These are phyloP conservation scores for Balanococcus diminutus DNA, from an alignment of 2,888 invertebrate genomes.

Conservation along the genomic window DNA sequence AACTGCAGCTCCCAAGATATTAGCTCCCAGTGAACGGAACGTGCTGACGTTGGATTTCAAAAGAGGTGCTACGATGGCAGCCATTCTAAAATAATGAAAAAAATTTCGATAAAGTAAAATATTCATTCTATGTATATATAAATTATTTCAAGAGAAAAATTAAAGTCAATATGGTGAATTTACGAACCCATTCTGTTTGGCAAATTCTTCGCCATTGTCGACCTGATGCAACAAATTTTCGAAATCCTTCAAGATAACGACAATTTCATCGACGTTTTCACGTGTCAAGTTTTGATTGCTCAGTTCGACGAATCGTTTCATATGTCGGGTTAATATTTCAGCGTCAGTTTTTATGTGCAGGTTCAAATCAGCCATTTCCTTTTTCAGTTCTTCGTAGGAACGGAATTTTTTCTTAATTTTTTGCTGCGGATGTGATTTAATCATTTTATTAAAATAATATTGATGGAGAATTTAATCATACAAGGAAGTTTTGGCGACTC, in stretches of 20 bases:
- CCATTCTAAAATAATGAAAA: slow-evolving; percentile 62
- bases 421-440: background rate
- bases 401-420: slow-evolving; percentile 62
- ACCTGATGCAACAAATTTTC: slow-evolving; percentile 79
- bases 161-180: no score
- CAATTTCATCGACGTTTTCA: slow-evolving; percentile 61
- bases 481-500: no score
- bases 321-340: slow-evolving; percentile 68
- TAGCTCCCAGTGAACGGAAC: slow-evolving; percentile 69
- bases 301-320: slow-evolving; percentile 64
- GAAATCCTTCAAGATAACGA: slow-evolving; percentile 68
- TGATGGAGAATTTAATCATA: no score
- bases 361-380: slow-evolving; percentile 69
- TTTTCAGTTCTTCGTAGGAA: slow-evolving; percentile 70
- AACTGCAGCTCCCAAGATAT: slow-evolving; percentile 72
- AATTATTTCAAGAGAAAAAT: background rate
- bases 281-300: slow-evolving; percentile 60
- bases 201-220: slow-evolving; percentile 76
- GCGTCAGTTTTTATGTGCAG: slow-evolving; percentile 71
- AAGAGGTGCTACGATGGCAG: slow-evolving; percentile 68
- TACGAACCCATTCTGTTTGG: slow-evolving; percentile 67
- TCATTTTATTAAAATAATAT: no score
- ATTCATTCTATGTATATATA: background rate
- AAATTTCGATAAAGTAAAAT: background rate
- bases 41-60: slow-evolving; percentile 69